phyloP scores from a whole-genome alignment of 2,113 vertebrate genomes.

The Channa maculata region DNA sequence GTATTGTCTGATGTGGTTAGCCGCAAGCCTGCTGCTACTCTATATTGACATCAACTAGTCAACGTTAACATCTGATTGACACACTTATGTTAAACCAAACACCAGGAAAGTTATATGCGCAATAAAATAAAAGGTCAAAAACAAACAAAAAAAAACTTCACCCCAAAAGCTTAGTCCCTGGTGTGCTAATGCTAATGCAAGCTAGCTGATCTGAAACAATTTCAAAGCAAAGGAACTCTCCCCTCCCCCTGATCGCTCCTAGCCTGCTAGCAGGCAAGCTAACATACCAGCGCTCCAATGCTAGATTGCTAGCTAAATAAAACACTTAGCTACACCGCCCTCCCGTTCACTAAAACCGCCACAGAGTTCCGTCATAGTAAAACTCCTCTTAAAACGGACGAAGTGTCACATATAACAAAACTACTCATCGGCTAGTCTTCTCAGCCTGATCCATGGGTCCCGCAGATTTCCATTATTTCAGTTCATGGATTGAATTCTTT shows the following conservation, averaged over 20 bases:
- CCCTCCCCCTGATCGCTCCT: constrained; percentile 80
- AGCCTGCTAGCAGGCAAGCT: constrained; percentile 76
- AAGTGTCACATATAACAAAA: constrained; percentile 45
- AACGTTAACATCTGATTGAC: constrained; percentile 35
- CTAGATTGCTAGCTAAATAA: constrained; percentile 75
- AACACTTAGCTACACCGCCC: constrained; percentile 76
- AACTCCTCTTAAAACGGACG: constrained; percentile 48
- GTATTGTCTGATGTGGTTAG: constrained; percentile 75
- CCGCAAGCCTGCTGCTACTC: constrained; percentile 60
- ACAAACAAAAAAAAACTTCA: constrained; percentile 69
- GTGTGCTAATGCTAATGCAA: constrained; percentile 74
- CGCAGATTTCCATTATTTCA: constrained; percentile 91
- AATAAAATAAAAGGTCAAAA: constrained; percentile 46
- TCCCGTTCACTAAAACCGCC: constrained; percentile 57
- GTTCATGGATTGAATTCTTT: constrained; percentile 95
- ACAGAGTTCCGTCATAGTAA: constrained; percentile 52
- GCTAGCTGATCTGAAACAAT: constrained; percentile 72
- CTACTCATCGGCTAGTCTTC: constrained; percentile 71
- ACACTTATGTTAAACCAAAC: constrained; percentile 27
- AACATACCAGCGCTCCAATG: constrained; percentile 78
- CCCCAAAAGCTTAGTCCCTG: constrained; percentile 59
- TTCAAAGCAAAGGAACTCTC: constrained; percentile 81
- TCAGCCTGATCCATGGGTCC: constrained; percentile 78
- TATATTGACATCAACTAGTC: constrained; percentile 35
- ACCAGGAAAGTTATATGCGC: constrained; percentile 49